Evolutionary conservation across 1,140 invertebrate species (phyloP).

Genomic region (Vollenhovia emeryi): DNA sequence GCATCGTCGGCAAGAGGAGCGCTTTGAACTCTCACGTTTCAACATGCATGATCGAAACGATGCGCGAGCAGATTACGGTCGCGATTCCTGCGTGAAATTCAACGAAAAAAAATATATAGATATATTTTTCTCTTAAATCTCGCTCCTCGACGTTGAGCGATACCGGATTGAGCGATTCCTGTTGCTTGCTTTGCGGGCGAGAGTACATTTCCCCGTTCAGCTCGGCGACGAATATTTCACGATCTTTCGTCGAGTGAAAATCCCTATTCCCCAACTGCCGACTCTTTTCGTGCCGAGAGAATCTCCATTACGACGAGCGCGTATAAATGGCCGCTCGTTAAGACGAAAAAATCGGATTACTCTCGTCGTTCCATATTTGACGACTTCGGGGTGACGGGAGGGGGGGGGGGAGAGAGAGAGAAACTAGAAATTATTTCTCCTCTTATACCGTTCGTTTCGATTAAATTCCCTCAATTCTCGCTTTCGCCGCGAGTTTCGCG

Average conservation of each 20-base stretch:
- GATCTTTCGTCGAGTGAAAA: conserved; percentile 28
- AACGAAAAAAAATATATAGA: conserved; percentile 4
- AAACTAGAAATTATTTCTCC: conserved; percentile 21
- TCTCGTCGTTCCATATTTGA: conserved; percentile 23
- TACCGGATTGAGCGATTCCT: not conserved
- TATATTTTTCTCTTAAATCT: conserved; percentile 5
- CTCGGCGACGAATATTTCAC: conserved; percentile 21
- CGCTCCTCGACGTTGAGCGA: not conserved
- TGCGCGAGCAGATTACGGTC: not conserved
- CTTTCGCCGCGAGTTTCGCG: not conserved
- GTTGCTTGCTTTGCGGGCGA: not conserved
- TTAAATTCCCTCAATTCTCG: conserved; percentile 10
- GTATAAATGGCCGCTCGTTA: conserved; percentile 4
- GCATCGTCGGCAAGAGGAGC: not conserved
- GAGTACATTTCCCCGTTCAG: not conserved
- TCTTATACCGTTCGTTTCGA: not conserved
- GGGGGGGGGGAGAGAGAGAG: too few species aligned
- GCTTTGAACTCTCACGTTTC: conserved; percentile 13
- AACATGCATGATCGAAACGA: not conserved
- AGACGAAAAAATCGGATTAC: conserved; percentile 19
- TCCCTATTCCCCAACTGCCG: not conserved
- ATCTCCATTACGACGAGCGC: conserved; percentile 4
- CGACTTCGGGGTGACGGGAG: not conserved
- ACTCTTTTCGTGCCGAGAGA: not conserved
- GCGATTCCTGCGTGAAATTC: not conserved